phyloP scores from a whole-genome alignment of 2,888 invertebrate species.

The Heliothis peltigera region DNA sequence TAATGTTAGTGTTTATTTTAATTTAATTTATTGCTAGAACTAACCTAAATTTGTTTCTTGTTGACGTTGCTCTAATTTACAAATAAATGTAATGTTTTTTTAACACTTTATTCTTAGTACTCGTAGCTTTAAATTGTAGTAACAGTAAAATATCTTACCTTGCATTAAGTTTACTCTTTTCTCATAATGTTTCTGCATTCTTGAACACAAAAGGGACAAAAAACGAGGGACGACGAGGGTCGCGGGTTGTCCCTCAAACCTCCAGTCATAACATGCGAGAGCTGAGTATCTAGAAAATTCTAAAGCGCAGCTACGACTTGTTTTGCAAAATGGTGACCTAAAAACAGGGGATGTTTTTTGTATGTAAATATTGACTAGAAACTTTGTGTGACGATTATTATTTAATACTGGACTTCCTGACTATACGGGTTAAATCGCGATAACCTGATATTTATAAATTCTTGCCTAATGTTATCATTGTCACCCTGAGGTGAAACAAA shows the following conservation, averaged over 20 bases:
- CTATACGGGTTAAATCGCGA: background rate
- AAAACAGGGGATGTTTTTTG: background rate
- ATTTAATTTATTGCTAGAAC: background rate
- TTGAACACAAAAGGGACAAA: constrained; percentile 17
- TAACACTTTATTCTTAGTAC: background rate
- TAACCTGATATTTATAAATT: constrained; percentile 26
- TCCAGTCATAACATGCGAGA: constrained; percentile 17
- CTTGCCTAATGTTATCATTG: constrained; percentile 5
- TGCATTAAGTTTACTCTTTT: background rate
- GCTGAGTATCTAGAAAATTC: constrained; percentile 25
- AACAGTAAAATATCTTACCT: background rate
- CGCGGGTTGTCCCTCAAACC: constrained; percentile 23
- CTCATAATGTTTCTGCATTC: constrained; percentile 2
- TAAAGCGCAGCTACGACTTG: background rate
- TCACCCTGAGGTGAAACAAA: constrained; percentile 12
- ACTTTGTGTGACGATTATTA: background rate
- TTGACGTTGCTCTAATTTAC: background rate
- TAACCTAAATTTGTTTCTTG: background rate
- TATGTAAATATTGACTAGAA: background rate
- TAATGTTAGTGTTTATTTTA: background rate
- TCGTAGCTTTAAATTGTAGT: too few relatives aligned
- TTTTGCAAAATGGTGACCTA: constrained; percentile 8
- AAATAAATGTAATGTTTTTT: background rate
- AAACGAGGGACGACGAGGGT: constrained; percentile 5
- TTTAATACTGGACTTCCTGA: background rate